Conservation (phyloP, 23 tunicate genomes). For the Diplosoma virens region DNA sequence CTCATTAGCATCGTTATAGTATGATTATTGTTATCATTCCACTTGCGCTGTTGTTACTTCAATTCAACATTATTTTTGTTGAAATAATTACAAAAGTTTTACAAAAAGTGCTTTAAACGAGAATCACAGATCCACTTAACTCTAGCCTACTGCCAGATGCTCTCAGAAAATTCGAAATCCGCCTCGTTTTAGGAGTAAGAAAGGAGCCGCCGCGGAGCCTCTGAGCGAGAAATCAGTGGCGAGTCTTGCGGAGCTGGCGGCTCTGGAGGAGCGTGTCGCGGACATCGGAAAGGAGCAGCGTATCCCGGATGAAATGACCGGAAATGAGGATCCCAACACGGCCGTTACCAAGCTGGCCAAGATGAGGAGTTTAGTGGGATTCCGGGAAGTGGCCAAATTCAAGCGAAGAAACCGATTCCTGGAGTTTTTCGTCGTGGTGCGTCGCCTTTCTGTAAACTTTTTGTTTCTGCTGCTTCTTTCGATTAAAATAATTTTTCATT, state of each 20-base stretch:
- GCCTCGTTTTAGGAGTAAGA: not conserved
- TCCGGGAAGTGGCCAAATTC: conserved; percentile 75
- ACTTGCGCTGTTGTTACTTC: too few relatives aligned
- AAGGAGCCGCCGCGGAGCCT: not conserved
- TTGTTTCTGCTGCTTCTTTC: too few relatives aligned
- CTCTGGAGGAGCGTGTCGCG: conserved; percentile 79
- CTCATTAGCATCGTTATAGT: too few relatives aligned
- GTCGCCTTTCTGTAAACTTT: too few relatives aligned
- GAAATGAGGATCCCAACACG: conserved; percentile 63
- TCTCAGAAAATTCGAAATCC: too few relatives aligned
- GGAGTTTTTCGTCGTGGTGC: conserved; percentile 85
- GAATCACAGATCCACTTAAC: too few relatives aligned
- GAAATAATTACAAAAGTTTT: too few relatives aligned
- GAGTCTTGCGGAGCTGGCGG: conserved; percentile 36
- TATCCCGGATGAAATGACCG: conserved; percentile 73
- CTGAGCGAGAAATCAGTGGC: not conserved
- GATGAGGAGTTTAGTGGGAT: conserved; percentile 67
- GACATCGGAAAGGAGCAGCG: conserved; percentile 53
- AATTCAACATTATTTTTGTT: too few relatives aligned
- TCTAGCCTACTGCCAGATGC: too few relatives aligned
- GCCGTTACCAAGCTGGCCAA: conserved; percentile 41
- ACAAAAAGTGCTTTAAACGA: too few relatives aligned
- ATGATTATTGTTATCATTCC: too few relatives aligned
- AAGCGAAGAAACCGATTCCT: conserved; percentile 60
- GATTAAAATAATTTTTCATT: too few relatives aligned